A percentile compares a stretch with the other conserved stretches of the same genome.
These are phyloP conservation scores for Melipona bicolor DNA, from an alignment of 2,888 invertebrate genomes.

Conservation along the genomic window DNA sequence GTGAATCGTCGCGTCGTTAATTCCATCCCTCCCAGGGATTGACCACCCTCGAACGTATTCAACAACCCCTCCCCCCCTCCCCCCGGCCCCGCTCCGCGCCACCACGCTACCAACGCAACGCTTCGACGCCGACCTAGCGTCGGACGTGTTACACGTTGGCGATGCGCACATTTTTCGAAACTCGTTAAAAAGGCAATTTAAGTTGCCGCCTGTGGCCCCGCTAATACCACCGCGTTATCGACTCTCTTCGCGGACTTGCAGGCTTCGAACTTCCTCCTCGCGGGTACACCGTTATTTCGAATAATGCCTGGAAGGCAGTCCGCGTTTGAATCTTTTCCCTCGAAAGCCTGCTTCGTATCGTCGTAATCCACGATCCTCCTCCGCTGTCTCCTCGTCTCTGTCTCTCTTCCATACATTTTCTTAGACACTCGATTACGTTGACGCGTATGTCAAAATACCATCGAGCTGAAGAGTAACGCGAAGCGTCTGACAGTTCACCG, in stretches of 20 bases:
- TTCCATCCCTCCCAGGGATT: background rate
- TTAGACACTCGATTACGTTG: background rate
- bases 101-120: background rate
- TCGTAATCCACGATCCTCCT: too few species aligned
- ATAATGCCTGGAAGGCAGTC: constrained; percentile 8
- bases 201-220: constrained; percentile 55
- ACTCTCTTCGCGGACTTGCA: constrained; percentile 43
- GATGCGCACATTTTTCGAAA: constrained; percentile 61
- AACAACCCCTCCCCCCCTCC: too few species aligned
- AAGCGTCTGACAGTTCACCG: background rate
- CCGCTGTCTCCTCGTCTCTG: too few species aligned
- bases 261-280: constrained; percentile 12
- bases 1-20: constrained; percentile 36
- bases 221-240: constrained; percentile 63
- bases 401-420: background rate
- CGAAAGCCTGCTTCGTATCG: background rate
- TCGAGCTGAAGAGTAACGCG: background rate
- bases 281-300: constrained; percentile 13
- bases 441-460: background rate
- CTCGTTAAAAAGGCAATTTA: constrained; percentile 69
- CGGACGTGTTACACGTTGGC: constrained; percentile 30
- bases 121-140: constrained; percentile 10
- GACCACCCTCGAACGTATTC: background rate
- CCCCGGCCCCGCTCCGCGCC: background rate
- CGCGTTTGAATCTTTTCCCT: constrained; percentile 20